These are phyloP conservation scores for Agonum fuliginosum DNA, from an alignment of 2,888 invertebrate species.

Conservation along the genomic window DNA sequence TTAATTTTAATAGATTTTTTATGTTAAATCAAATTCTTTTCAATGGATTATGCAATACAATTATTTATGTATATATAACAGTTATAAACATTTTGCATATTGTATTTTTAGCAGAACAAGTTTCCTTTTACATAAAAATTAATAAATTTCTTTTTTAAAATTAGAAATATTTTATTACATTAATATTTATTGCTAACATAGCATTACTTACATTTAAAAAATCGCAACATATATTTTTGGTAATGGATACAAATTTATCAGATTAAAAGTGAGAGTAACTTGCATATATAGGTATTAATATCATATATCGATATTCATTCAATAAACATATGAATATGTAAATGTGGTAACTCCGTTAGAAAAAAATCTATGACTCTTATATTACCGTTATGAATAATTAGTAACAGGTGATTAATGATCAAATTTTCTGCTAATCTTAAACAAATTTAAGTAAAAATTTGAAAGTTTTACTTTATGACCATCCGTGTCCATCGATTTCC, in stretches of 20 bases:
- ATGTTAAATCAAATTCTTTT: too few species aligned
- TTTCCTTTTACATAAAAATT: too few species aligned
- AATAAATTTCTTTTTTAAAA: too few species aligned
- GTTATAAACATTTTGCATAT: too few species aligned
- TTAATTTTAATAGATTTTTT: background rate
- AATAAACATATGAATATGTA: slow-evolving; percentile 33
- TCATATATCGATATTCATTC: slow-evolving; percentile 8
- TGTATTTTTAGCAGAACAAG: too few species aligned
- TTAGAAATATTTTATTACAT: too few species aligned
- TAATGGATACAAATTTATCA: background rate
- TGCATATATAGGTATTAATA: background rate
- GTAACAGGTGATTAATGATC: slow-evolving; percentile 24
- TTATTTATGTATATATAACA: too few species aligned
- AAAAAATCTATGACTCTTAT: slow-evolving; percentile 14
- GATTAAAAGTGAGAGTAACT: slow-evolving; percentile 25
- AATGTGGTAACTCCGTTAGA: background rate
- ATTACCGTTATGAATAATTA: slow-evolving; percentile 33
- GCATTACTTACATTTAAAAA: too few species aligned
- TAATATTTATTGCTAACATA: too few species aligned
- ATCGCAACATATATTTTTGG: too few species aligned
- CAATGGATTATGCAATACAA: too few species aligned
- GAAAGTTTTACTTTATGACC: slow-evolving; percentile 9
- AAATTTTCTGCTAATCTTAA: background rate
- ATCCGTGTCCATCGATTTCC: too few species aligned
- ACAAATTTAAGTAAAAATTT: background rate